Conservation (phyloP, 2,888 invertebrate species). For the Melieria omissa region DNA sequence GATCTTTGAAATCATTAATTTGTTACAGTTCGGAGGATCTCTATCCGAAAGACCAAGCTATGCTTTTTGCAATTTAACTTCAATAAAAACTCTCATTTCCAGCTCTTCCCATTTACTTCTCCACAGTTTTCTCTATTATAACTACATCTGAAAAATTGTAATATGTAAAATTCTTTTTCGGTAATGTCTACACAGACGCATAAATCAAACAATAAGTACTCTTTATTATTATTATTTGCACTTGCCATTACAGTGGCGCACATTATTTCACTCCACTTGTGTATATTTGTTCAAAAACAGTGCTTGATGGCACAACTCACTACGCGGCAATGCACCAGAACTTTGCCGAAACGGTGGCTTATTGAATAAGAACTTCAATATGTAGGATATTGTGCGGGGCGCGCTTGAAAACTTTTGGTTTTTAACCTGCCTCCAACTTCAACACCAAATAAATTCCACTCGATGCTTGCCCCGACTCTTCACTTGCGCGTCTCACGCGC, state of each 20-base stretch:
- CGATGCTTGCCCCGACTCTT: no score
- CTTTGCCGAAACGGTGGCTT: conserved; percentile 60
- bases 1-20: no score
- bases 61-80: no score
- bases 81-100: no score
- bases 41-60: no score
- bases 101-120: no score
- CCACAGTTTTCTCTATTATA: conserved; percentile 3
- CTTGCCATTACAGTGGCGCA: conserved; percentile 49
- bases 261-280: no score
- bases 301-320: conserved; percentile 2
- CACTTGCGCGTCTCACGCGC: not conserved
- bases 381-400: not conserved
- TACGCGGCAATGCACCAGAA: conserved; percentile 7
- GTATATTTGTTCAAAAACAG: conserved; percentile 11
- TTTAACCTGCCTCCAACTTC: not conserved
- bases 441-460: no score
- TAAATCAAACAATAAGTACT: conserved; percentile 68
- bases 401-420: conserved; percentile 55
- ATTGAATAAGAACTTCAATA: conserved; percentile 63
- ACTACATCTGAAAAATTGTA: conserved; percentile 14
- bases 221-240: conserved; percentile 66
- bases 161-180: conserved; percentile 21
- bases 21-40: no score
- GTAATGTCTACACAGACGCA: conserved; percentile 61